Base-by-base conservation (phyloP, 2,113 vertebrate genomes). In the Gavia stellata region DNA sequence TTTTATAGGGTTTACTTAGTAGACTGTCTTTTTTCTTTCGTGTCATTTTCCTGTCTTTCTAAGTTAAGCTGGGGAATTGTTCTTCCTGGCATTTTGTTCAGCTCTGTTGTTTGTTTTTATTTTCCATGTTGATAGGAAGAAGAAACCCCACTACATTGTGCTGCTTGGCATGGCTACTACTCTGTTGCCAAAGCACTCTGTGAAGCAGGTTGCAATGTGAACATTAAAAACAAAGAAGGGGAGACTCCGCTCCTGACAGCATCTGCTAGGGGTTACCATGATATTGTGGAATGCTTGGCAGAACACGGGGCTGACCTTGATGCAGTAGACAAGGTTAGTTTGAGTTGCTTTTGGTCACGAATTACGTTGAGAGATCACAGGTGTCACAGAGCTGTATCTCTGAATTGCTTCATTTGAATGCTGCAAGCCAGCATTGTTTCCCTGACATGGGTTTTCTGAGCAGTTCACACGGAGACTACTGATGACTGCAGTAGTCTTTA, bases 151-250 rank as follows among this genome's bases (percentile, higher is more conserved):
- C 96, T 99, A 70, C 99, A 99, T 77, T 99, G 99, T 52, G 99
- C 99, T 9, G 98, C 99, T 62, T 99, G 99, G 99, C 99, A 99
- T 0, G 99, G 99, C 53, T 99, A 99, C 92, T 98, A 99, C 2
- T 88, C 98, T 2, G 99, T 99, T 65, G 99, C 99, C 67, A 98
- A 98, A 94, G 98, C 97, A 4, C 98, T 99, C 17, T 99, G 99
- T 93, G 98, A 99, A 97, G 98, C 98, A 0, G 98, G 98, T 59
- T 99, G 99, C 92, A 97, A 98, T 2, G 99, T 99, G 65, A 99
- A 99, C 16, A 74, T 99, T 44, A 99, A 98, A 97, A 99, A 99
- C 96, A 98, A 98, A 3, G 99, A 99, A 93, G 99, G 99, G 6
- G 99, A 99, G 96, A 99, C 98, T 8, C 98, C 99, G 0, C 98